A percentile compares a stretch with the other conserved stretches of the same genome.
Conservation (phyloP, 2,113 vertebrate species). For the Prinia subflava region DNA sequence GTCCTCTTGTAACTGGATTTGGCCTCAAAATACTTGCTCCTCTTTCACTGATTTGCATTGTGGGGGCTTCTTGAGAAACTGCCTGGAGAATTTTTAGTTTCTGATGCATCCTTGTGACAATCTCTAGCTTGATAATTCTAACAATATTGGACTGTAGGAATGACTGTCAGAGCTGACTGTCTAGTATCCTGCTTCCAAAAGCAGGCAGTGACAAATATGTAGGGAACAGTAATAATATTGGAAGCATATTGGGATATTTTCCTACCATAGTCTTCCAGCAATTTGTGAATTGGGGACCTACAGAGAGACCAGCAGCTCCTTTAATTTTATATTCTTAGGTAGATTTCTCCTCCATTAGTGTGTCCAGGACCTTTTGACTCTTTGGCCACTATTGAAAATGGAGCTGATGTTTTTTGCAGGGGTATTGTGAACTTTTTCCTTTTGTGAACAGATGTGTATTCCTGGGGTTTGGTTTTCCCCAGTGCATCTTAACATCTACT, state of each 20-base stretch:
- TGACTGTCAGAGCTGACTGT: background rate
- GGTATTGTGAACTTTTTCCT: background rate
- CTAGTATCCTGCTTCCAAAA: background rate
- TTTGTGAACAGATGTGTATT: background rate
- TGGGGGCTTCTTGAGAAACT: background rate
- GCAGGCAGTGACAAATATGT: background rate
- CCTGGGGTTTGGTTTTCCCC: background rate
- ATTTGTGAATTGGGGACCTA: background rate
- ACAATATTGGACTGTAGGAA: background rate
- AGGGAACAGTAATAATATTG: background rate
- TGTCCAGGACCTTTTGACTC: background rate
- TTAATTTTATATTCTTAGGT: background rate
- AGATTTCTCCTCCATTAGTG: background rate
- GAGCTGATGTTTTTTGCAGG: background rate
- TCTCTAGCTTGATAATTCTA: background rate
- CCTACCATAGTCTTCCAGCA: background rate
- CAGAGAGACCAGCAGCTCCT: background rate
- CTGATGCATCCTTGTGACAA: background rate
- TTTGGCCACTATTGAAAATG: background rate
- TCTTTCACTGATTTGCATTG: background rate
- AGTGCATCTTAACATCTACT: background rate
- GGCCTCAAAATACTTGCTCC: background rate
- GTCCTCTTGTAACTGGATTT: background rate
- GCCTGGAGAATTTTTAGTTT: background rate
- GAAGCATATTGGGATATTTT: background rate